Evolutionary conservation across 2,797 vertebrate species (phyloP).

Genomic region (Lycodopsis pacificus): DNA sequence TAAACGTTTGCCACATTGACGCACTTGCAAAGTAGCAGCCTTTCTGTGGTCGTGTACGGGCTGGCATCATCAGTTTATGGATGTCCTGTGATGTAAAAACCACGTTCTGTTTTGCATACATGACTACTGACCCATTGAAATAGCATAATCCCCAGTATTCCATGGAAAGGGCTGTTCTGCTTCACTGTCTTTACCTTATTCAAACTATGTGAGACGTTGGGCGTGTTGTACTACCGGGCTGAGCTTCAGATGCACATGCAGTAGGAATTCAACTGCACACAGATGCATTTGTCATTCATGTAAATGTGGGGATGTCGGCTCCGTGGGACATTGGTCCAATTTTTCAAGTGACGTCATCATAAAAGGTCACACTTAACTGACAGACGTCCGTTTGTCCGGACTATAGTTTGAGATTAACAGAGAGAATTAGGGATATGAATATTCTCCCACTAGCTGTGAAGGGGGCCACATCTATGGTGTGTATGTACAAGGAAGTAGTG

Average conservation of each 20-base stretch:
- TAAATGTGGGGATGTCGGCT: conserved; percentile 5
- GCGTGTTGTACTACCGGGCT: background rate
- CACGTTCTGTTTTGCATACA: conserved; percentile 44
- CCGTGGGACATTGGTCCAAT: conserved; percentile 10
- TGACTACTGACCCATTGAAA: conserved; percentile 29
- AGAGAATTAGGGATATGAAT: background rate
- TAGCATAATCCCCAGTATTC: background rate
- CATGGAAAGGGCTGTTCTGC: background rate
- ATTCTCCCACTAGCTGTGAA: background rate
- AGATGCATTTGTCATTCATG: conserved; percentile 8
- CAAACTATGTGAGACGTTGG: background rate
- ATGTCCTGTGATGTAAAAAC: conserved; percentile 13
- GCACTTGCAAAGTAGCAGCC: conserved; percentile 72
- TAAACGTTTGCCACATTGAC: conserved; percentile 71
- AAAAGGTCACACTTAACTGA: conserved; percentile 22
- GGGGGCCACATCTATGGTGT: background rate
- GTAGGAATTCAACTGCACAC: conserved; percentile 4
- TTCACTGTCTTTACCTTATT: background rate
- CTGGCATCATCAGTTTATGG: conserved; percentile 39
- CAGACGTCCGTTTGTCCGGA: background rate
- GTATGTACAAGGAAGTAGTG: background rate
- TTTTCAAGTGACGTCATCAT: conserved; percentile 31
- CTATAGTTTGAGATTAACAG: conserved; percentile 28
- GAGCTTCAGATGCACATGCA: background rate
- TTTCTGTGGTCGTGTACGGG: conserved; percentile 40